Evolutionary conservation across 1,140 invertebrate species (phyloP).

Genomic region (Steinernema feltiae): DNA sequence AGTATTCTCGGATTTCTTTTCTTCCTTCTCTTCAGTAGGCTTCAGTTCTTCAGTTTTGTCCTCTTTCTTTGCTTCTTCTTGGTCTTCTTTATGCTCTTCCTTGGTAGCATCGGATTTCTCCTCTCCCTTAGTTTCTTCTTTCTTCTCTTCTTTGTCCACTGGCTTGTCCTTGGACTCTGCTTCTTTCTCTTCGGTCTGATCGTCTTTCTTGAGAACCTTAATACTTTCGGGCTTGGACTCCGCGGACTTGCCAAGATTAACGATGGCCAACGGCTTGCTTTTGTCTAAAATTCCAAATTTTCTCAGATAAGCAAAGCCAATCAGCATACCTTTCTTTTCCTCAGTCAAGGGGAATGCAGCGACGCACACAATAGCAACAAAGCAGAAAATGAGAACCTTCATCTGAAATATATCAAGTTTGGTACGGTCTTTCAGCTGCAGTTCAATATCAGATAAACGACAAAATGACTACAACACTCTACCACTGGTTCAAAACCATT

Average conservation of each 20-base stretch:
- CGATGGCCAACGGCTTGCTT: neutral
- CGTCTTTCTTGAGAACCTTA: neutral
- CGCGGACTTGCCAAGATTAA: neutral
- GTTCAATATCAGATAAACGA: no score
- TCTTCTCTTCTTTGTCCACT: conserved; percentile 24
- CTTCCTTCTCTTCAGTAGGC: conserved; percentile 17
- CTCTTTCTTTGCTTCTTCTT: conserved; percentile 21
- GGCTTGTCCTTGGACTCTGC: neutral
- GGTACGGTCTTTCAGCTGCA: no score
- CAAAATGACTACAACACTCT: no score
- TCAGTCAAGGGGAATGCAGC: neutral
- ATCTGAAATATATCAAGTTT: no score
- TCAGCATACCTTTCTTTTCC: neutral
- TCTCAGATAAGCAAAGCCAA: neutral
- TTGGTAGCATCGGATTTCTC: neutral
- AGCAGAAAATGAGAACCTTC: neutral
- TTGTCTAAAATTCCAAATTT: neutral
- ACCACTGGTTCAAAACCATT: neutral
- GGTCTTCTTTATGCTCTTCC: neutral
- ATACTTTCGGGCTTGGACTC: neutral
- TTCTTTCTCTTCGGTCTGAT: neutral
- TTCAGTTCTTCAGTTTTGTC: neutral
- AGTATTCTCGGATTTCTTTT: neutral
- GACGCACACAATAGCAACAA: neutral
- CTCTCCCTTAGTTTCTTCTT: neutral